Percentiles rank a stretch among this genome's conserved stretches.
These are phyloP conservation scores for Eilema depressum DNA, from an alignment of 2,888 invertebrate genomes.

Conservation along the genomic window DNA sequence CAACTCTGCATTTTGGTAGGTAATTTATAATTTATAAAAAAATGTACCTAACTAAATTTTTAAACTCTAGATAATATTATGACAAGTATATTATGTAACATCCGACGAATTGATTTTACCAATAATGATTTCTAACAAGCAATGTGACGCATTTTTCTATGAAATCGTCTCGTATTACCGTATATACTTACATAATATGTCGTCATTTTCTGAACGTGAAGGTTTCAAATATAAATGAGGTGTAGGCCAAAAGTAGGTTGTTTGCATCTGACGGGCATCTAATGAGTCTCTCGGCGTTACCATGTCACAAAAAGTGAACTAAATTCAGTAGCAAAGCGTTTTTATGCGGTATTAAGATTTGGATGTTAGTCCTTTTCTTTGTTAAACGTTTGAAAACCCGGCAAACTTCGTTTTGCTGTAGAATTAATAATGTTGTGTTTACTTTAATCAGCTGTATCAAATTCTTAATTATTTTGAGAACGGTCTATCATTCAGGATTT, in stretches of 20 bases:
- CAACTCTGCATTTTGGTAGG: too few relatives aligned
- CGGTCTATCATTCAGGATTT: too few relatives aligned
- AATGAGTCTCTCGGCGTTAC: slow-evolving; percentile 41
- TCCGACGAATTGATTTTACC: background rate
- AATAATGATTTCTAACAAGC: slow-evolving; percentile 15
- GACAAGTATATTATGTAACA: too few relatives aligned
- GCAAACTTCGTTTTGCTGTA: too few relatives aligned
- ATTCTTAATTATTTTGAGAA: too few relatives aligned
- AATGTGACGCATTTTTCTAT: slow-evolving; percentile 25
- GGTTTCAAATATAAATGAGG: slow-evolving; percentile 55
- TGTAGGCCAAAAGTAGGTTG: slow-evolving; percentile 45
- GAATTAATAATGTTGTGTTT: too few relatives aligned
- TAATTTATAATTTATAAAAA: too few relatives aligned
- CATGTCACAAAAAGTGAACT: slow-evolving; percentile 27
- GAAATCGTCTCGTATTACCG: slow-evolving; percentile 24
- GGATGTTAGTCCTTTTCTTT: too few relatives aligned
- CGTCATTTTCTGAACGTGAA: slow-evolving; percentile 38
- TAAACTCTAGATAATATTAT: too few relatives aligned
- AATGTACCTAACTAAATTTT: too few relatives aligned
- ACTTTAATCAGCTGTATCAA: too few relatives aligned
- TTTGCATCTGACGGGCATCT: slow-evolving; percentile 49
- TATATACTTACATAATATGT: slow-evolving; percentile 25
- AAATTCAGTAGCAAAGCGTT: slow-evolving; percentile 11
- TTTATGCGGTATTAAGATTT: background rate
- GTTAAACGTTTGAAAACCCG: too few relatives aligned